phyloP scores from a whole-genome alignment of 2,888 invertebrate genomes.

The Sesia apiformis region DNA sequence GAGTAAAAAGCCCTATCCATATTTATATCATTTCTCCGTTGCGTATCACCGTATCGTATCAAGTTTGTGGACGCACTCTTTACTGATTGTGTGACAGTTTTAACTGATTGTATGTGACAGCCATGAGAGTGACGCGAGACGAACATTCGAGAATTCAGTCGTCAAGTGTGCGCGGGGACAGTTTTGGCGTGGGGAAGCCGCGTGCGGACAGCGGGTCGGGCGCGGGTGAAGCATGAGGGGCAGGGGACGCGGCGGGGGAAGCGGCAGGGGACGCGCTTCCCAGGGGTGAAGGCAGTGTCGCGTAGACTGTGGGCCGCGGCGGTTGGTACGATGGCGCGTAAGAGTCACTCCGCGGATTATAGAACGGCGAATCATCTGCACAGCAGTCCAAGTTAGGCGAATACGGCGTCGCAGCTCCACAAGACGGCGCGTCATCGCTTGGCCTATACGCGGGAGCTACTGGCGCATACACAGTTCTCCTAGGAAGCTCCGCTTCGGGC shows the following conservation, averaged over 20 bases:
- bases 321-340: slow-evolving; percentile 69
- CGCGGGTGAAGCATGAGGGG: slow-evolving; percentile 37
- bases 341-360: slow-evolving; percentile 67
- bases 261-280: slow-evolving; percentile 55
- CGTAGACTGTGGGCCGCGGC: slow-evolving; percentile 66
- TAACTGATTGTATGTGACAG: background rate
- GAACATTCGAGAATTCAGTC: slow-evolving; percentile 24
- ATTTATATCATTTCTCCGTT: no score
- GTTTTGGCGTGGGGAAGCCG: slow-evolving; percentile 19
- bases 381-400: slow-evolving; percentile 61
- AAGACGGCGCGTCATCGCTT: slow-evolving; percentile 68
- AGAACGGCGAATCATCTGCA: slow-evolving; percentile 67
- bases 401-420: slow-evolving; percentile 68
- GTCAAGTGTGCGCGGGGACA: slow-evolving; percentile 26
- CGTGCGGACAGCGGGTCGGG: slow-evolving; percentile 29
- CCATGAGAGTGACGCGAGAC: background rate
- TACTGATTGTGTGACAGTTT: background rate
- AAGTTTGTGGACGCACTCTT: no score
- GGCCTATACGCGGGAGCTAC: slow-evolving; percentile 60
- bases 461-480: slow-evolving; percentile 62
- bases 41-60: no score
- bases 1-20: no score
- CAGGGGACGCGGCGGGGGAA: slow-evolving; percentile 54
- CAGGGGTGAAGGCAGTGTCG: slow-evolving; percentile 60
- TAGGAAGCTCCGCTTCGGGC: slow-evolving; percentile 72